These are phyloP conservation scores for Butorides virescens DNA, from an alignment of 2,113 vertebrate genomes.

Conservation along the genomic window DNA sequence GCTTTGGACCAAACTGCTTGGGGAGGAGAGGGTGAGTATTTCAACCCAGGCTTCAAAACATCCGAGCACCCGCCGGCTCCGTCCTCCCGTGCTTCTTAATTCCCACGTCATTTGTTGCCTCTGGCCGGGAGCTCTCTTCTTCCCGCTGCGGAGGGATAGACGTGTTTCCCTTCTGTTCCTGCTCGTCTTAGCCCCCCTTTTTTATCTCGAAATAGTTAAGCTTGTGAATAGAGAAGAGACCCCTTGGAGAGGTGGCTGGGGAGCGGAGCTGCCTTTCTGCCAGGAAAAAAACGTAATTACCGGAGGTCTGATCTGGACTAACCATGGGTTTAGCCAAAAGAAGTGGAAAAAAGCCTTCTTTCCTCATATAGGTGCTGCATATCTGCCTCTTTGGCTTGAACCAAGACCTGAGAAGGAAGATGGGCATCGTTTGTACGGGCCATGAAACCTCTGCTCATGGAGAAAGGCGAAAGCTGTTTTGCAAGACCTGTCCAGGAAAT, in stretches of 20 bases:
- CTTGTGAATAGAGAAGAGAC: not conserved
- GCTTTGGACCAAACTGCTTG: not conserved
- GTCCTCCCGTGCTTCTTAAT: not conserved
- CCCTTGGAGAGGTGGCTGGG: not conserved
- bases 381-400: not conserved
- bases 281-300: not conserved
- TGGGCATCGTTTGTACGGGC: not conserved
- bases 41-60: too few species aligned
- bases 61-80: not conserved
- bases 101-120: not conserved
- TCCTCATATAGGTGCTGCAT: accelerated
- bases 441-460: not conserved
- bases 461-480: not conserved
- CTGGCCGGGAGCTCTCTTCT: not conserved
- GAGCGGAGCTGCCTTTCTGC: not conserved
- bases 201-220: not conserved
- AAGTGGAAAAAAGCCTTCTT: not conserved
- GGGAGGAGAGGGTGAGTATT: not conserved
- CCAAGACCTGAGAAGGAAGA: not conserved
- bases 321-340: not conserved
- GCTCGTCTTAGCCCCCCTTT: not conserved
- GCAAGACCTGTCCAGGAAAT: not conserved
- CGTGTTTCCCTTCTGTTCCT: not conserved
- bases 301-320: not conserved
- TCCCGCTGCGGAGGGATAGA: not conserved